These are phyloP conservation scores for Dinothrombium tinctorium DNA, from an alignment of 1,140 invertebrate species.

Conservation along the genomic window DNA sequence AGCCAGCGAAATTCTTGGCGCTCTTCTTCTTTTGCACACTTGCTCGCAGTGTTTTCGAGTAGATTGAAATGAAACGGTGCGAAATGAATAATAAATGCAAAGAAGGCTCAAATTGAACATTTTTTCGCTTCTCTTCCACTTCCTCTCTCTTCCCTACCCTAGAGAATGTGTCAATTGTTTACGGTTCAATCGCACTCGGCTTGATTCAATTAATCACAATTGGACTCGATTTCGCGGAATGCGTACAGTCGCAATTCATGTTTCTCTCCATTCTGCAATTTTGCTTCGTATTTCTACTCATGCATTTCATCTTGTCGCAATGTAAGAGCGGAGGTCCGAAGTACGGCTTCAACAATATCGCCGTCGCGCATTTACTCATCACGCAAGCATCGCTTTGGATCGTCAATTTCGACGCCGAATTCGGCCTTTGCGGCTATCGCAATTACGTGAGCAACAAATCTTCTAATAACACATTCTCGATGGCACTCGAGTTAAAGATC, in stretches of 20 bases:
- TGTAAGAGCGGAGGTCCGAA: slow-evolving; percentile 2
- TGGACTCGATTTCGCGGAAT: slow-evolving; percentile 6
- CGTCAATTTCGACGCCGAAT: slow-evolving; percentile 1
- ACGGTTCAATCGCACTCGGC: slow-evolving; percentile 6
- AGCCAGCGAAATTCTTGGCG: background rate
- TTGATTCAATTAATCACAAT: slow-evolving; percentile 9
- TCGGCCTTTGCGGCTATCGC: background rate
- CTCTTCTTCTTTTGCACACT: background rate
- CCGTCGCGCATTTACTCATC: slow-evolving; percentile 9
- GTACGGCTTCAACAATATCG: slow-evolving; percentile 8
- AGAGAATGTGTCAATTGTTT: slow-evolving; percentile 8
- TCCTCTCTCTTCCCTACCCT: background rate
- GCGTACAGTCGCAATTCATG: slow-evolving; percentile 6
- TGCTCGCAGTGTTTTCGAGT: no score
- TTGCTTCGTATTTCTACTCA: slow-evolving; percentile 6
- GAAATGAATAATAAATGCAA: no score
- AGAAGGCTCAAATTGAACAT: no score
- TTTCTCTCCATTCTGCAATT: slow-evolving; percentile 11
- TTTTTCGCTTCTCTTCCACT: background rate
- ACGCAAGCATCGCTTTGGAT: slow-evolving; percentile 12
- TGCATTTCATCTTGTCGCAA: slow-evolving; percentile 11
- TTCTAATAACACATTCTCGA: background rate
- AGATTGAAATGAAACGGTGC: no score
- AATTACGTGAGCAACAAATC: background rate
- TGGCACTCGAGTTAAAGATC: no score